Conservation (phyloP, 1,140 invertebrate genomes). For the Dufourea novaeangliae region DNA sequence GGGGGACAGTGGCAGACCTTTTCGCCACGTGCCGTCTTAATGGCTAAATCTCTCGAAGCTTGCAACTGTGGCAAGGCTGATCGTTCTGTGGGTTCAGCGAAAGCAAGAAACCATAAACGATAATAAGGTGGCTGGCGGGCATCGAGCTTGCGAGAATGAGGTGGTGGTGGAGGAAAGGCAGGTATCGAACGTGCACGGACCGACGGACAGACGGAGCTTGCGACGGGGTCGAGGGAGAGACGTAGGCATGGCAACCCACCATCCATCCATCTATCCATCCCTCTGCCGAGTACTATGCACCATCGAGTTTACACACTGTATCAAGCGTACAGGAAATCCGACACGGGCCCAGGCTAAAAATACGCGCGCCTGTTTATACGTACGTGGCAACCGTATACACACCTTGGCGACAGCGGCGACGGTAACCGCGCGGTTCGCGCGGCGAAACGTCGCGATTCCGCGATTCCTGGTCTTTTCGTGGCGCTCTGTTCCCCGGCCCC, state of each 20-base stretch:
- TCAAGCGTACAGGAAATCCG: slow-evolving; percentile 55
- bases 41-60: background rate
- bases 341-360: slow-evolving; percentile 52
- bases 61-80: slow-evolving; percentile 7
- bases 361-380: slow-evolving; percentile 46
- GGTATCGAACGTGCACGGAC: slow-evolving; percentile 44
- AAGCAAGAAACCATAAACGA: slow-evolving; percentile 38
- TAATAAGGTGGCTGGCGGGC: slow-evolving; percentile 17
- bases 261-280: slow-evolving; percentile 31
- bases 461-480: slow-evolving; percentile 9
- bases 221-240: slow-evolving; percentile 22
- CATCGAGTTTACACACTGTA: slow-evolving; percentile 51
- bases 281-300: background rate
- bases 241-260: slow-evolving; percentile 61
- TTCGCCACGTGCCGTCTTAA: background rate
- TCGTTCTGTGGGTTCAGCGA: background rate
- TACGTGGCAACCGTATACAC: background rate
- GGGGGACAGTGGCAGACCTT: no score
- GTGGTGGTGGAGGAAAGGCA: background rate
- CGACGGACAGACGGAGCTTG: slow-evolving; percentile 1
- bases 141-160: background rate
- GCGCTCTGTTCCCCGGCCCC: background rate
- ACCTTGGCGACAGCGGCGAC: background rate
- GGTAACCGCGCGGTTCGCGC: slow-evolving; percentile 13
- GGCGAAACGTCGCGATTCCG: slow-evolving; percentile 24